A percentile compares a stretch with the other conserved stretches of the same genome.
Conservation (phyloP, 2,113 vertebrate genomes). For the Burhinus oedicnemus region DNA sequence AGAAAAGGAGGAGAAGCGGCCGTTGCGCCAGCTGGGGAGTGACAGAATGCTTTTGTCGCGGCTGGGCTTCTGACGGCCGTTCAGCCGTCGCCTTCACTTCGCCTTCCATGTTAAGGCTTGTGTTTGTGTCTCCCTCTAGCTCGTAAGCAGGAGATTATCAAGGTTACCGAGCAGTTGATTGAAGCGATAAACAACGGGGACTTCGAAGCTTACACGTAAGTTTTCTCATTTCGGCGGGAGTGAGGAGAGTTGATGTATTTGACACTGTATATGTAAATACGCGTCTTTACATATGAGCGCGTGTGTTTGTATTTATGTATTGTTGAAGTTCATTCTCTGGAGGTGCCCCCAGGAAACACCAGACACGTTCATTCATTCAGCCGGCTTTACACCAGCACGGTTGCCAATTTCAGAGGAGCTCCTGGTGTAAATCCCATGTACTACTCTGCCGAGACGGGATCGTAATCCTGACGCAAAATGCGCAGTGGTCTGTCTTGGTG, state of each 20-base stretch:
- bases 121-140: constrained; percentile 73
- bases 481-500: background rate
- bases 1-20: background rate
- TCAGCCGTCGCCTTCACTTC: background rate
- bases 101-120: background rate
- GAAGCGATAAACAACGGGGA: constrained; percentile 99
- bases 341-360: background rate
- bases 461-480: background rate
- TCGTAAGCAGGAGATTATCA: constrained; percentile 98
- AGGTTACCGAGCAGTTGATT: constrained; percentile 96
- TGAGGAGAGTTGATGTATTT: background rate
- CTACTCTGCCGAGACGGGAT: background rate
- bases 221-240: background rate
- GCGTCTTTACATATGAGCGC: rapidly evolving
- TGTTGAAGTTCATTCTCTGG: background rate
- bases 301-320: background rate
- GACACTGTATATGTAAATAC: background rate
- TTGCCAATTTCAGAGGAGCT: background rate
- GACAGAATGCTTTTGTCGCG: background rate
- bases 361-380: background rate
- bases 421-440: background rate
- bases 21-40: background rate
- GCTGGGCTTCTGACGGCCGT: background rate
- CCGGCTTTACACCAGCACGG: background rate
- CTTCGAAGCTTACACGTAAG: constrained; percentile 98